phyloP scores from a whole-genome alignment of 2,113 vertebrate species.

The Sinocyclocheilus rhinocerous region DNA sequence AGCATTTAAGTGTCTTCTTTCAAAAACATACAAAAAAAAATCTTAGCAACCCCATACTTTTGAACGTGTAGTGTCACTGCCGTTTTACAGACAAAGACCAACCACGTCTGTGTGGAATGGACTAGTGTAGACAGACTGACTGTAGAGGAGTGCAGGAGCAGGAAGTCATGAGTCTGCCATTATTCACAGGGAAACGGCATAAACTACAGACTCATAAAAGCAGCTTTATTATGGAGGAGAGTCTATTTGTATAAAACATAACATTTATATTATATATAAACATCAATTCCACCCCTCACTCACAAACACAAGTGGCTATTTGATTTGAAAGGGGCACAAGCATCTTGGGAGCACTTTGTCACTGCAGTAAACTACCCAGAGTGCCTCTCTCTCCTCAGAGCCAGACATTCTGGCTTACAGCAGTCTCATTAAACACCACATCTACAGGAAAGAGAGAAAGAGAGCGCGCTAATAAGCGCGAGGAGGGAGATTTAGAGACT shows the following conservation, averaged over 20 bases:
- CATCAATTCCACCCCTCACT: background rate
- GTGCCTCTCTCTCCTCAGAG: constrained; percentile 32
- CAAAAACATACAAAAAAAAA: background rate
- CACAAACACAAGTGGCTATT: constrained; percentile 21
- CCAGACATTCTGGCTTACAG: background rate
- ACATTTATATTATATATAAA: constrained; percentile 17
- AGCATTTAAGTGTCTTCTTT: background rate
- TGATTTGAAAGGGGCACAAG: constrained; percentile 1
- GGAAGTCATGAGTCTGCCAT: background rate
- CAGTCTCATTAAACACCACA: constrained; percentile 33
- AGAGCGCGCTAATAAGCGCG: background rate
- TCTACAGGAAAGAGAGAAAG: constrained; percentile 22
- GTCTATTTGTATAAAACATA: constrained; percentile 17
- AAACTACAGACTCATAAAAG: constrained; percentile 9
- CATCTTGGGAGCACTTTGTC: constrained; percentile 42
- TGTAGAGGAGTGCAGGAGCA: background rate
- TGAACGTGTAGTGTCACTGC: background rate
- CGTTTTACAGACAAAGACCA: background rate
- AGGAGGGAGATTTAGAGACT: constrained; percentile 14
- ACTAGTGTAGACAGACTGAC: background rate
- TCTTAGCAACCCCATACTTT: background rate
- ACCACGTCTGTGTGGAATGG: background rate
- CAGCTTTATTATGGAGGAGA: background rate
- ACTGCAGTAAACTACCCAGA: constrained; percentile 53
- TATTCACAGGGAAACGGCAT: background rate